Percentiles rank a stretch among this genome's conserved stretches.
phyloP scores from a whole-genome alignment of 2,113 vertebrate species.

The Chunga burmeisteri region DNA sequence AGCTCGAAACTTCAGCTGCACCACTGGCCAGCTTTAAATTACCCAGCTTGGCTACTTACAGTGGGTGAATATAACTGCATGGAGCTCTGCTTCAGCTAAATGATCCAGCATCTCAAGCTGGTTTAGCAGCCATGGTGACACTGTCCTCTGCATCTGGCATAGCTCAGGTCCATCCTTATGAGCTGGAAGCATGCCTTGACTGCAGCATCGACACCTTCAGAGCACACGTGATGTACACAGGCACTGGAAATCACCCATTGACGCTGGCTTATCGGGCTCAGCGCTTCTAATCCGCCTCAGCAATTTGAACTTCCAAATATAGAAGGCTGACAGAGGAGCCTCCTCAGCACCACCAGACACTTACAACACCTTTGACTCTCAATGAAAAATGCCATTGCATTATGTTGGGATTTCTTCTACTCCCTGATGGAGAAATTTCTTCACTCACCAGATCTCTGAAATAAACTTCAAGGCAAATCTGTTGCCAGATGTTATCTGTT shows the following conservation, averaged over 20 bases:
- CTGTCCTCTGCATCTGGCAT: rapidly evolving
- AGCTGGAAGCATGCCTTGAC: background rate
- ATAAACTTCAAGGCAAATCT: background rate
- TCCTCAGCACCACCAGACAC: background rate
- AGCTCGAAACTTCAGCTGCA: background rate
- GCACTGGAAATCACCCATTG: background rate
- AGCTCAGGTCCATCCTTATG: background rate
- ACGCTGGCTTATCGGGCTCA: background rate
- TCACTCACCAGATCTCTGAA: background rate
- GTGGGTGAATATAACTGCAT: background rate
- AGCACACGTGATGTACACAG: background rate
- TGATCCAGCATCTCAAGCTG: background rate
- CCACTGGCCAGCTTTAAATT: background rate
- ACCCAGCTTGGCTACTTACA: rapidly evolving
- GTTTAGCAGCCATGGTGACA: background rate
- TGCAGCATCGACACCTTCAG: background rate
- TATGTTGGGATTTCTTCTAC: background rate
- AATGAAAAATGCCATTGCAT: background rate
- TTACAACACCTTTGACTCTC: background rate
- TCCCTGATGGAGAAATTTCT: background rate
- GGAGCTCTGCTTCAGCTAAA: background rate
- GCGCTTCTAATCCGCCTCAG: background rate
- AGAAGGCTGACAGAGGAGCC: background rate
- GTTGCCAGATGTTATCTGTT: background rate
- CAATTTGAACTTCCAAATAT: background rate